Evolutionary conservation across 2,113 vertebrate species (phyloP), one percentile per base, ranked within the genome.

Genomic region (Formicarius rufipectus): DNA sequence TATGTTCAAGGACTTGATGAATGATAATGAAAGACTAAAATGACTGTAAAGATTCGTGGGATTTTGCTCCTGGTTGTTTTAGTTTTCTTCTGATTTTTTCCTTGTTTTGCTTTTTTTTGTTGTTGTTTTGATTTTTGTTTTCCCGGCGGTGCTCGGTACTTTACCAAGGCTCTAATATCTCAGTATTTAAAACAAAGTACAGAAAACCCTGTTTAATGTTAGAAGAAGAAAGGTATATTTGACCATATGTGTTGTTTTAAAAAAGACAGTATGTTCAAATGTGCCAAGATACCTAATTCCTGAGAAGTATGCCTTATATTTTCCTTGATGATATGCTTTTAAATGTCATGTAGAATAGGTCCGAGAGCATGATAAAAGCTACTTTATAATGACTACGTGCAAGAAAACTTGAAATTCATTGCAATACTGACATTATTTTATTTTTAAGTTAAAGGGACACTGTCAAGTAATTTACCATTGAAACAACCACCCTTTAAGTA

Each of bases 361-460:
- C 98, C 97, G 95, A 98, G 95, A 98, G 97, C 97, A 97, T 97
- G 97, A 97, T 97, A 96, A 97, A 97, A 97, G 84, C 95, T 98
- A 95, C 97, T 97, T 98, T 97, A 96, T 97, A 90, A 97, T 95
- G 96, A 97, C 97, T 98, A 96, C 97, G 75, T 98, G 96, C 97
- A 97, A 97, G 97, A 98, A 98, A 98, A 98, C 98, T 98, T 98
- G 98, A 98, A 98, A 97, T 98, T 97, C 97, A 98, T 98, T 98
- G 97, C 97, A 98, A 98, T 98, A 98, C 97, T 98, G 96, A 97
- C 87, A 52, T 97, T 97, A 96, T 94, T 97, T 96, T 95, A 82
- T 94, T 96, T 95, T 97, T 97, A 97, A 97, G 97, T 96, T 98
- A 97, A 97, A 98, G 98, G 97, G 98, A 98, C 98, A 97, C 97